Base-by-base conservation (phyloP, 2,113 vertebrate genomes). In the Tragelaphus scriptus region DNA sequence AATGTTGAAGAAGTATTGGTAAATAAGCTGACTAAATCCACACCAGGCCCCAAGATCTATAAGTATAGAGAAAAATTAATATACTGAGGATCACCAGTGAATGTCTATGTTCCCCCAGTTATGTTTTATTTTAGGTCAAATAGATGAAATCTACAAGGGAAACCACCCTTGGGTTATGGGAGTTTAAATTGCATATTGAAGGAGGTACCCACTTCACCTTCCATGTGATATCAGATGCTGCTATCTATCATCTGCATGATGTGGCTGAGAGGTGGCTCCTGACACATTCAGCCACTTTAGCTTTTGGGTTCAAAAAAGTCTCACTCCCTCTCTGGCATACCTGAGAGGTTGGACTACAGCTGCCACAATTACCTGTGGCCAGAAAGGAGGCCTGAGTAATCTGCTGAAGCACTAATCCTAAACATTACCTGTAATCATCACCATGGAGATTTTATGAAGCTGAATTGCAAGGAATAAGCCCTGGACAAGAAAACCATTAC, bases 51-150 rank as follows among this genome's bases (percentile, higher is more conserved):
- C 25, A 40, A 53, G 12, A 53, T 63, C 2, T 14, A 32, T 16
- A 23, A 93, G 61, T 93, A 71, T 25, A 21, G 23, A 92, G 58
- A 9, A 59, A 85, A 86, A 10, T 80, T 86, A 58, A 93, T 15
- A 32, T 49, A 8, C 9, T 86, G 26, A 90, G 13, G 51, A 49
- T 75, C 26, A 63, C 32, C 47, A 81, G 21, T 49, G 12, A 4
- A 53, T 65, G 5, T 40, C 3, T 40, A 51, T 0, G 8, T 49
- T 47, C 28, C 59, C 23, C 3, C 17, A 36, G 9, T 86, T 85
- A 55, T 68, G 75, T 77, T 81, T 68, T 2, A 71, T 30, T 85
- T 87, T 63, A 55, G 7, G 19, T 40, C 53, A 86, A 51, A 49
- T 79, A 13, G 21, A 30, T 61, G 26, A 71, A 1, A 90, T 82